These are phyloP conservation scores for Anaspis maculata DNA, from an alignment of 2,888 invertebrate genomes.

Conservation along the genomic window DNA sequence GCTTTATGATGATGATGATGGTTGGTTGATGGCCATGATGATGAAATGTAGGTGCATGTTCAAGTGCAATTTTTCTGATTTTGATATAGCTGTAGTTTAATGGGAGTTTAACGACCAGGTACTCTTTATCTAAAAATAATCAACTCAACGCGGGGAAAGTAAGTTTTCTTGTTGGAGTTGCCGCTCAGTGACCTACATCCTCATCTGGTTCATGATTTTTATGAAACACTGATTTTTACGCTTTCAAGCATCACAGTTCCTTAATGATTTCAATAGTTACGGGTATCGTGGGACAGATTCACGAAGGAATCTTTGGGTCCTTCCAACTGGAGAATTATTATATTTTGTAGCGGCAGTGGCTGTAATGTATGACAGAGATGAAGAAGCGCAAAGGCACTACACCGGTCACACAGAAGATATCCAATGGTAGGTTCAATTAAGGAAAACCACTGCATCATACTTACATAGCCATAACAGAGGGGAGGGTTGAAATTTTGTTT, in stretches of 20 bases:
- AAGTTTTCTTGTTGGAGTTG: too few relatives aligned
- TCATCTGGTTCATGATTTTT: slow-evolving; percentile 11
- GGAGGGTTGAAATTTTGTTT: slow-evolving; percentile 37
- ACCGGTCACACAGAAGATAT: slow-evolving; percentile 89
- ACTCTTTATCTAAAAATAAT: slow-evolving; percentile 6
- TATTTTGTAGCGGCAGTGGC: slow-evolving; percentile 92
- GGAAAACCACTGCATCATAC: slow-evolving; percentile 84
- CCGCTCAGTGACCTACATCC: slow-evolving; percentile 2
- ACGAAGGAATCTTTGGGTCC: slow-evolving; percentile 80
- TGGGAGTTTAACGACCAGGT: slow-evolving; percentile 15
- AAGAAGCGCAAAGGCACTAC: slow-evolving; percentile 84
- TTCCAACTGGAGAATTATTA: slow-evolving; percentile 87
- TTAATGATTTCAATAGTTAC: slow-evolving; percentile 54
- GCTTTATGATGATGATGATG: too few relatives aligned
- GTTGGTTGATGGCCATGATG: too few relatives aligned
- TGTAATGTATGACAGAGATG: slow-evolving; percentile 77
- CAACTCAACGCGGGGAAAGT: slow-evolving; percentile 2
- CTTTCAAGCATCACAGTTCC: too few relatives aligned
- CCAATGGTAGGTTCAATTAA: slow-evolving; percentile 84
- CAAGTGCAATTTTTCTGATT: slow-evolving; percentile 10
- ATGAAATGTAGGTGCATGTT: slow-evolving; percentile 17
- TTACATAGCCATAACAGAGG: slow-evolving; percentile 92
- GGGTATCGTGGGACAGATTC: slow-evolving; percentile 91
- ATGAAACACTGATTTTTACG: too few relatives aligned
- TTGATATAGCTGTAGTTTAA: slow-evolving; percentile 11